These are phyloP conservation scores for Rutilus rutilus DNA, from an alignment of 2,113 vertebrate genomes.

Conservation along the genomic window DNA sequence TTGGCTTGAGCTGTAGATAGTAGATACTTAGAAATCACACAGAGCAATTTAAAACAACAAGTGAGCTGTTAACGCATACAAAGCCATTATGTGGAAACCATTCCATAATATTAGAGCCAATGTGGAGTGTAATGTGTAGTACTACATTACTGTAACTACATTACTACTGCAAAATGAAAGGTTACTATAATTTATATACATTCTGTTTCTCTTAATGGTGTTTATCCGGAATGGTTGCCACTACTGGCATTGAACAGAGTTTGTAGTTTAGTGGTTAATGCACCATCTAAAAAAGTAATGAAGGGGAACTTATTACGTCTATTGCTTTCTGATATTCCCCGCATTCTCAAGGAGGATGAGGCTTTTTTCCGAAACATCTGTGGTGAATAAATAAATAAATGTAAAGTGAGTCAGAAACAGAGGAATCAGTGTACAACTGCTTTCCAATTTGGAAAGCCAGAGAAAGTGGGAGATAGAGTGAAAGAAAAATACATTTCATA, in stretches of 20 bases:
- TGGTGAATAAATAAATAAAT: conserved; percentile 66
- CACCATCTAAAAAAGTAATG: conserved; percentile 61
- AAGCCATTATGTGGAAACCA: conserved; percentile 65
- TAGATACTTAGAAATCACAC: conserved; percentile 48
- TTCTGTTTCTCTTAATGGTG: neutral
- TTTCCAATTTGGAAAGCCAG: conserved; percentile 42
- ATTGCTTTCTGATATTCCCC: conserved; percentile 78
- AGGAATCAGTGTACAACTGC: conserved; percentile 41
- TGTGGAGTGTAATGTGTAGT: neutral
- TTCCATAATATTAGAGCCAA: conserved; percentile 19
- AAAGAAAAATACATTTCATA: conserved; percentile 48
- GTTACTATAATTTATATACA: neutral
- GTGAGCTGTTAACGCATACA: conserved; percentile 60
- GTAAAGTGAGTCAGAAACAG: conserved; percentile 58
- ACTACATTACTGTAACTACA: neutral
- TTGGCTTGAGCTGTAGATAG: conserved; percentile 40
- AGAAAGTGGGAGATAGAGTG: conserved; percentile 37
- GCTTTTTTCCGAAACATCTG: conserved; percentile 84
- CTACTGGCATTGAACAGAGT: conserved; percentile 60
- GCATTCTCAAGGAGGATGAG: conserved; percentile 81
- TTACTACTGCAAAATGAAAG: neutral
- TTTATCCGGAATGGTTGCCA: conserved; percentile 61
- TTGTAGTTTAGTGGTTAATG: conserved; percentile 47
- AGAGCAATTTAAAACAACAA: conserved; percentile 47
- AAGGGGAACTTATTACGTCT: conserved; percentile 74